Conservation (phyloP, 2,888 invertebrate genomes). For the Caenorhabditis imperialis region DNA sequence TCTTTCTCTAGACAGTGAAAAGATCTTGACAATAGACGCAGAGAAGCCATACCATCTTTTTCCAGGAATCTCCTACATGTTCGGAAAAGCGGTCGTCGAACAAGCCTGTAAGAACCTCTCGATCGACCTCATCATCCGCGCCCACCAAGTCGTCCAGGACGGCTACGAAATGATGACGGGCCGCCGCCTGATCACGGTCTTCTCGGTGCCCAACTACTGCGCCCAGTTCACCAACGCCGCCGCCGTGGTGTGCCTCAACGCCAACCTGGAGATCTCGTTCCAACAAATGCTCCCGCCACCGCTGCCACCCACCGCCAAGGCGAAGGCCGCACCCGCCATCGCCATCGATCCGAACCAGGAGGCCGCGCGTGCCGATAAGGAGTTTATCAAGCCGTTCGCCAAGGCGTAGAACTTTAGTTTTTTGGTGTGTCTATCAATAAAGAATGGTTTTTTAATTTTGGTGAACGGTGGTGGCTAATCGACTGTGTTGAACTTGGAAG, state of each 20-base stretch:
- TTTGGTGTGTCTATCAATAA: too few species aligned
- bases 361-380: conserved; percentile 53
- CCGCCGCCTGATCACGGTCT: conserved; percentile 71
- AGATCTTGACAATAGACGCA: too few species aligned
- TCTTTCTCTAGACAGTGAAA: too few species aligned
- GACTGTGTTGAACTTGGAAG: too few species aligned
- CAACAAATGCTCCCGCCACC: conserved; percentile 46
- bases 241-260: conserved; percentile 71
- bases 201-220: conserved; percentile 73
- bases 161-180: conserved; percentile 74
- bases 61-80: conserved; percentile 70
- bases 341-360: conserved; percentile 37
- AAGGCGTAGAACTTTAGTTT: too few species aligned
- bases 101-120: conserved; percentile 65
- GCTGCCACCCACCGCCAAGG: conserved; percentile 36
- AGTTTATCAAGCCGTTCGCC: conserved; percentile 52
- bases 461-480: too few species aligned
- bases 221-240: conserved; percentile 72
- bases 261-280: conserved; percentile 64
- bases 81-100: conserved; percentile 70
- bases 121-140: conserved; percentile 72
- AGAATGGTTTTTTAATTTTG: too few species aligned
- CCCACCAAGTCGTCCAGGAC: conserved; percentile 74
- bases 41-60: too few species aligned
- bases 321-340: conserved; percentile 46